Base-by-base conservation (phyloP, 2,797 vertebrate species). In the Chromobotia macracanthus region DNA sequence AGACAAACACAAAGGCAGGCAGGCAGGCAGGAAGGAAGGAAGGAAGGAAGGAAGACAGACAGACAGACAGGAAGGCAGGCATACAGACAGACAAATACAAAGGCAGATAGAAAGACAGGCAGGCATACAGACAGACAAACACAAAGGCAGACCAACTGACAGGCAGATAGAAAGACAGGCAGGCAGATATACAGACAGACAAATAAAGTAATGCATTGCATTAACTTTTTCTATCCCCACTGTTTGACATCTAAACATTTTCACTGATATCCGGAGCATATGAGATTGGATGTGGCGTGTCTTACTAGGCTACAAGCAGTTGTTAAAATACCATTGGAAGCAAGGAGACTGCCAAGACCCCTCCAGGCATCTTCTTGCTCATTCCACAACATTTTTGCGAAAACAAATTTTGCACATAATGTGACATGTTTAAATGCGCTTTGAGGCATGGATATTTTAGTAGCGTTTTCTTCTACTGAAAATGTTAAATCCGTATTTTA, bases 291-390 rank as follows among this genome's bases (percentile, higher is more conserved):
- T 58, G 50, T 35, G 41, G 51, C 53, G 25, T 60, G 55, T 19
- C 19, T 19, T 63, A 25, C 23, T 38, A 35, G 44, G 21, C 50
- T 5, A 50, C 51, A 28, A 58, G n/a, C 53, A 50, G 65, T 78
- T 78, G 75, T 51, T 82, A 72, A 75, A 77, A 80, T 74, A 50
- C 74, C 66, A 67, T 5, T 58, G 23, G 46, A 71, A 25, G 18
- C 35, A 41, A 60, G 19, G 9, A 68, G 28, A 38, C 9, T 48
- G 55, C 25, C 68, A 55, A 53, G 50, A 63, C 35, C 44, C 21
- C 9, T 28, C 9, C 16, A 66, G 75, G 19, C 53, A 56, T 50
- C 58, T 38, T 72, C 35, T 16, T 68, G 44, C n/a, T 53, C 51
- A 69, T 64, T 73, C 68, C 72, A 71, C 51, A 58, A 48, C 53